These are phyloP conservation scores for Bombus confusus DNA, from an alignment of 1,140 invertebrate genomes.

Conservation along the genomic window DNA sequence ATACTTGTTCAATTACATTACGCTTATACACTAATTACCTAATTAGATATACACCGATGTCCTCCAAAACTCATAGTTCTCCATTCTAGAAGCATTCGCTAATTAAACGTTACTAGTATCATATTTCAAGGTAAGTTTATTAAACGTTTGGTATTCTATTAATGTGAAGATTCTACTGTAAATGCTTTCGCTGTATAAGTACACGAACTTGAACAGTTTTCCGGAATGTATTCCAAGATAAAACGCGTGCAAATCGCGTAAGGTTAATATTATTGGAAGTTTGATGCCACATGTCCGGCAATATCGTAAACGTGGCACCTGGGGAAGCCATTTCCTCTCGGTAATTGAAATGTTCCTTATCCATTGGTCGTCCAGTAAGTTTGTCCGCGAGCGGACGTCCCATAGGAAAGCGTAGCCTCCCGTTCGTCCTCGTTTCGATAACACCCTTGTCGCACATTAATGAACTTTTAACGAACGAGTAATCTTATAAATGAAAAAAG, in stretches of 20 bases:
- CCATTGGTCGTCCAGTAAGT: slow-evolving; percentile 42
- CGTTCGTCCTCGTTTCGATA: neutral
- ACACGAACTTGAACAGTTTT: neutral
- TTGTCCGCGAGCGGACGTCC: slow-evolving; percentile 13
- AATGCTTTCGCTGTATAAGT: too few species aligned
- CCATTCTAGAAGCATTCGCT: neutral
- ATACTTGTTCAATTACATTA: slow-evolving; percentile 15
- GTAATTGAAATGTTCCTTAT: slow-evolving; percentile 76
- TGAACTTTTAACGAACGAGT: neutral
- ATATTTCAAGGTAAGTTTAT: too few species aligned
- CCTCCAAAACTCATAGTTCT: neutral
- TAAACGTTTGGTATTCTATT: too few species aligned
- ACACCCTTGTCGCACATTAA: neutral
- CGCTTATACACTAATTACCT: neutral
- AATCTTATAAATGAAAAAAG: neutral
- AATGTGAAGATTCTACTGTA: too few species aligned
- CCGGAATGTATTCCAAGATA: neutral
- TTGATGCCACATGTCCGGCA: slow-evolving; percentile 67
- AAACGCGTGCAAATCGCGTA: neutral
- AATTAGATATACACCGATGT: neutral
- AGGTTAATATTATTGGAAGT: slow-evolving; percentile 65
- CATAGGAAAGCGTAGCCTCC: neutral
- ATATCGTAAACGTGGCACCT: slow-evolving; percentile 71
- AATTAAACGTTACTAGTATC: neutral
- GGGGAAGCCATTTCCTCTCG: slow-evolving; percentile 73